A percentile compares a stretch with the other conserved stretches of the same genome.
Evolutionary conservation across 2,113 vertebrate genomes (phyloP).

Genomic region (Orcinus orca): DNA sequence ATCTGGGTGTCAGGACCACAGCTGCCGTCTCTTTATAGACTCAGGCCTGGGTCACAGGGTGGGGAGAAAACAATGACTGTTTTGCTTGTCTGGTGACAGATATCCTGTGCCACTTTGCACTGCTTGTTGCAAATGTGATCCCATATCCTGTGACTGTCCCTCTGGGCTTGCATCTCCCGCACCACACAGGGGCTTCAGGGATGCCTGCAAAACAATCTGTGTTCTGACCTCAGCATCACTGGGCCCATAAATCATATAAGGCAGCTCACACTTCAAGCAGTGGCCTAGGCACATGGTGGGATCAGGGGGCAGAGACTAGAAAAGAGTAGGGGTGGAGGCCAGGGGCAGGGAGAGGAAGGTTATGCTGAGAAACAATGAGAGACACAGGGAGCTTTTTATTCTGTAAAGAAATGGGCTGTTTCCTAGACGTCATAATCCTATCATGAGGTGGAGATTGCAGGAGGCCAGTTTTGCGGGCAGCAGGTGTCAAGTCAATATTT

Average conservation of each 20-base stretch:
- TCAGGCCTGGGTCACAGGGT: not conserved
- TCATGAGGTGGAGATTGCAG: not conserved
- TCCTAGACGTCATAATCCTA: slow-evolving; percentile 51
- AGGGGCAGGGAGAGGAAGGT: not conserved
- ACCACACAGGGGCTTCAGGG: not conserved
- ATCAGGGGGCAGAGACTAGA: not conserved
- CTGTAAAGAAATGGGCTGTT: not conserved
- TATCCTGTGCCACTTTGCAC: not conserved
- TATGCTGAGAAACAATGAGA: not conserved
- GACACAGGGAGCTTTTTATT: not conserved
- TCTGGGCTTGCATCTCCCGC: not conserved
- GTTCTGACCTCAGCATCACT: slow-evolving; percentile 49
- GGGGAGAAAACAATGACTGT: slow-evolving; percentile 6
- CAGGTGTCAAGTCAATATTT: not conserved
- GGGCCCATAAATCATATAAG: slow-evolving; percentile 54
- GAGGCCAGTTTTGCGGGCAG: not conserved
- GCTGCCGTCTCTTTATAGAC: not conserved
- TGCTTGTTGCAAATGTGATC: not conserved
- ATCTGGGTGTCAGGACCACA: not conserved
- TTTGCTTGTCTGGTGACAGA: slow-evolving; percentile 7
- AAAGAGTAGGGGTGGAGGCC: not conserved
- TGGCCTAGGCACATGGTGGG: not conserved
- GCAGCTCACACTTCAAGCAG: not conserved
- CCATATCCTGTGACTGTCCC: slow-evolving; percentile 3
- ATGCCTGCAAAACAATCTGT: slow-evolving; percentile 43